Conservation (phyloP, 2,113 vertebrate species). For the Chaenogobius annularis region DNA sequence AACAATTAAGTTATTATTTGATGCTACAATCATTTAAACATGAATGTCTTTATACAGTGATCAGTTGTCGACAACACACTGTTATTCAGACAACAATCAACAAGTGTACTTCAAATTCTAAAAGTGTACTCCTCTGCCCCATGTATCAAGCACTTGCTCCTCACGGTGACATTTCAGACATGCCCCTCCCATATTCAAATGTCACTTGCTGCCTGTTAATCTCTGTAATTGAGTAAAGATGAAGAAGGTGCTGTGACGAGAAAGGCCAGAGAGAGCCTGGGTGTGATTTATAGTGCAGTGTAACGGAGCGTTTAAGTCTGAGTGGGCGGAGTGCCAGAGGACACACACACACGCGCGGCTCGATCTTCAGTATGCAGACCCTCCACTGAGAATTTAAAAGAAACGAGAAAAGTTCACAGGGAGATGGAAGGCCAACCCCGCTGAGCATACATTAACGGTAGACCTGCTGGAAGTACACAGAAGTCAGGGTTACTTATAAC, state of each 20-base stretch:
- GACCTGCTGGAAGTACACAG: slow-evolving; percentile 1
- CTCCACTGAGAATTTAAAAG: slow-evolving; percentile 60
- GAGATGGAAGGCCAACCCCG: slow-evolving; percentile 47
- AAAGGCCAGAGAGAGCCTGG: slow-evolving; percentile 62
- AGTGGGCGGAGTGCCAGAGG: slow-evolving; percentile 60
- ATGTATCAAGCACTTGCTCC: slow-evolving; percentile 11
- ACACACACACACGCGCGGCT: slow-evolving; percentile 48
- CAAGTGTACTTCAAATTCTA: too few species aligned
- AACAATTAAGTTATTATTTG: too few species aligned
- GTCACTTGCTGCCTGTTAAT: slow-evolving; percentile 8
- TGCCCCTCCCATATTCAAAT: slow-evolving; percentile 40
- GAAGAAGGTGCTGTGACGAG: slow-evolving; percentile 64
- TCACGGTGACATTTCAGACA: slow-evolving; percentile 42
- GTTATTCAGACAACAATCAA: too few species aligned
- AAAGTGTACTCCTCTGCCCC: neutral
- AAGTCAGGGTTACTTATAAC: too few species aligned
- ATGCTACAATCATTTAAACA: too few species aligned
- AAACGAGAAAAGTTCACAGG: slow-evolving; percentile 7
- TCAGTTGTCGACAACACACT: too few species aligned
- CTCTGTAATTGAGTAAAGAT: slow-evolving; percentile 69
- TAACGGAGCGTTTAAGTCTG: slow-evolving; percentile 51
- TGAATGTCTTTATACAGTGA: too few species aligned
- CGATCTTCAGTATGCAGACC: slow-evolving; percentile 30
- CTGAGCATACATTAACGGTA: slow-evolving; percentile 7
- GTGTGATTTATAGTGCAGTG: slow-evolving; percentile 64